Evolutionary conservation across 2,797 vertebrate genomes (phyloP).

Genomic region (Euphonia xanthogaster): DNA sequence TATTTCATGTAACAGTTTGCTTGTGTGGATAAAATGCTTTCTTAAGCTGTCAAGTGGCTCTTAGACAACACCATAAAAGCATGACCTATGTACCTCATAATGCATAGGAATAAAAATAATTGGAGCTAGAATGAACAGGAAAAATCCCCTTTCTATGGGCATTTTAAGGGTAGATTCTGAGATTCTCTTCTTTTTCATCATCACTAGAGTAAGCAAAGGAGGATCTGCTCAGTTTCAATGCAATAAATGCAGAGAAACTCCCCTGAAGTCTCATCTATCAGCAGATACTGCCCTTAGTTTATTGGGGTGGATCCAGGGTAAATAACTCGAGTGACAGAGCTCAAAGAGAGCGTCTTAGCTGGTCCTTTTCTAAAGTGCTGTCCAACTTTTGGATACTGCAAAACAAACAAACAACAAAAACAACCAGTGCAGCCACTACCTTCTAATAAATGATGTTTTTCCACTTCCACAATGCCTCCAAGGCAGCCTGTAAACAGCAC

Average conservation of each 20-base stretch:
- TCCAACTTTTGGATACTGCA: background rate
- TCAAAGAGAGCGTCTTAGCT: background rate
- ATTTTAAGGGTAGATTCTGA: background rate
- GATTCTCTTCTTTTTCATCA: background rate
- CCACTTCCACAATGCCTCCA: background rate
- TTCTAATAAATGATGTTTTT: background rate
- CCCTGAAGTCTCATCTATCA: background rate
- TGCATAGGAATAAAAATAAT: background rate
- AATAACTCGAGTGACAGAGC: background rate
- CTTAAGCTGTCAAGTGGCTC: background rate
- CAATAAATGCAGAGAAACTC: background rate
- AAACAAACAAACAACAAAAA: background rate
- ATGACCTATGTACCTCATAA: background rate
- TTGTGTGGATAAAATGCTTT: conserved; percentile 36
- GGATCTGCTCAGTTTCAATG: background rate
- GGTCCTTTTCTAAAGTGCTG: background rate
- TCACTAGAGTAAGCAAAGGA: background rate
- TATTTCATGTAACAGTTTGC: background rate
- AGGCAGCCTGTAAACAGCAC: background rate
- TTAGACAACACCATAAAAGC: background rate
- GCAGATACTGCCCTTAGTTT: background rate
- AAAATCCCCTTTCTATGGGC: background rate
- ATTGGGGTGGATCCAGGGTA: background rate
- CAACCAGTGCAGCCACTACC: background rate
- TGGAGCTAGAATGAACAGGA: background rate